Evolutionary conservation across 2,888 invertebrate species (phyloP).

Genomic region (Lochmaea capreae): DNA sequence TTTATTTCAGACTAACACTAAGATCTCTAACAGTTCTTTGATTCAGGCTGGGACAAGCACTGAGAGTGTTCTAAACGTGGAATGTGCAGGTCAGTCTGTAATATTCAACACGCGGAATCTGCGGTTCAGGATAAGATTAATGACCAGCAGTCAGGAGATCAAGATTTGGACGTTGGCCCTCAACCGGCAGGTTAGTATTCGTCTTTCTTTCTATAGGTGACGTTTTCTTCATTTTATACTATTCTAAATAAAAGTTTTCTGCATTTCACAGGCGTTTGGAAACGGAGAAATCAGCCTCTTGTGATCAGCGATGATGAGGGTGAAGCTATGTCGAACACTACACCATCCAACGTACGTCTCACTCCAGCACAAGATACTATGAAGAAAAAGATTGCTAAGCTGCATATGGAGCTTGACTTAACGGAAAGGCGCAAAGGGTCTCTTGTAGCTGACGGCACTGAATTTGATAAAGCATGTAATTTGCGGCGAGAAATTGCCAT

Average conservation of each 20-base stretch:
- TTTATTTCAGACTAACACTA: too few relatives aligned
- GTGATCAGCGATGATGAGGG: too few relatives aligned
- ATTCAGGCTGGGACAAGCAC: not conserved
- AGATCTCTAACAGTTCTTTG: too few relatives aligned
- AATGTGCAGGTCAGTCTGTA: not conserved
- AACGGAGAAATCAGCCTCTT: too few relatives aligned
- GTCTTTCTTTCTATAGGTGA: not conserved
- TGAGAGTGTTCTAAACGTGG: not conserved
- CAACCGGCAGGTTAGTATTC: conserved; percentile 3
- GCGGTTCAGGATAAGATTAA: not conserved
- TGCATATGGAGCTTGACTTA: not conserved
- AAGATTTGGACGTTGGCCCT: not conserved
- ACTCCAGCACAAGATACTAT: conserved; percentile 5
- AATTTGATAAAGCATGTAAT: too few relatives aligned
- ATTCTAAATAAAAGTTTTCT: conserved; percentile 1
- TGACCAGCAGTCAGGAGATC: not conserved
- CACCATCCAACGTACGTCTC: not conserved
- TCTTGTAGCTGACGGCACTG: too few relatives aligned
- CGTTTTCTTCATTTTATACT: not conserved
- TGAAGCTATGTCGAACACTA: not conserved
- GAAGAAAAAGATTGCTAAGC: not conserved
- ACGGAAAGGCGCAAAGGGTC: too few relatives aligned
- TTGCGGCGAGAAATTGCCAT: conserved; percentile 2
- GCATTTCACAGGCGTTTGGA: too few relatives aligned
- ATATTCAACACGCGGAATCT: not conserved